A percentile compares a stretch with the other conserved stretches of the same genome.
These are phyloP conservation scores for Rhopalosiphum padi DNA, from an alignment of 1,140 invertebrate genomes.

Conservation along the genomic window DNA sequence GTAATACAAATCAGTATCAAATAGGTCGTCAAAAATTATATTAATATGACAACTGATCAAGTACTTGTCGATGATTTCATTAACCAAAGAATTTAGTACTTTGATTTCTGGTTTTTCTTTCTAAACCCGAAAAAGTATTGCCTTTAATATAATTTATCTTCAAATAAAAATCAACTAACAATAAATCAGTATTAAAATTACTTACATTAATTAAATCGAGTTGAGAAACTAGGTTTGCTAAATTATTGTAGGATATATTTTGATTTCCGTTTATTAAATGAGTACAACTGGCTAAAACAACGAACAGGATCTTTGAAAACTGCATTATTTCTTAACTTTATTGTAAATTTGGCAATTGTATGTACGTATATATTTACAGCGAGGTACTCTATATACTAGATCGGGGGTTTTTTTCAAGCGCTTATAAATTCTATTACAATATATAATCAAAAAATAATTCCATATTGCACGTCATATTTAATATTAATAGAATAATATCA, in stretches of 20 bases:
- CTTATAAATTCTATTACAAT: neutral
- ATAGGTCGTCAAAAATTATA: slow-evolving; percentile 46
- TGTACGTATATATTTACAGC: too few species aligned
- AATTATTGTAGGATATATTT: neutral
- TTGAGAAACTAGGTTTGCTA: neutral
- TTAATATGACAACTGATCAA: slow-evolving; percentile 31
- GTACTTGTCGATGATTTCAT: slow-evolving; percentile 12
- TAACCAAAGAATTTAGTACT: slow-evolving; percentile 34
- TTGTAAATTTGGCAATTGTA: too few species aligned
- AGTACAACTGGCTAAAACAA: neutral
- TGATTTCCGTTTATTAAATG: neutral
- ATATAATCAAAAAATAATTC: neutral
- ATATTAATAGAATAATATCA: slow-evolving; percentile 6
- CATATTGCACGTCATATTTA: slow-evolving; percentile 9
- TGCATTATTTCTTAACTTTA: neutral
- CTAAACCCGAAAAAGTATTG: neutral
- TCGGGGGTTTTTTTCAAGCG: neutral
- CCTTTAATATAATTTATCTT: neutral
- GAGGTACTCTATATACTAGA: neutral
- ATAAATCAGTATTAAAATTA: neutral
- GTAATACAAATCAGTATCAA: slow-evolving; percentile 34
- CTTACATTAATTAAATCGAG: neutral
- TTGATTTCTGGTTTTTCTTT: slow-evolving; percentile 49
- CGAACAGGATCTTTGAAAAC: neutral
- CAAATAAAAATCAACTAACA: neutral